Base-by-base conservation (phyloP, 2,888 invertebrate species). In the Drosophila falleni region DNA sequence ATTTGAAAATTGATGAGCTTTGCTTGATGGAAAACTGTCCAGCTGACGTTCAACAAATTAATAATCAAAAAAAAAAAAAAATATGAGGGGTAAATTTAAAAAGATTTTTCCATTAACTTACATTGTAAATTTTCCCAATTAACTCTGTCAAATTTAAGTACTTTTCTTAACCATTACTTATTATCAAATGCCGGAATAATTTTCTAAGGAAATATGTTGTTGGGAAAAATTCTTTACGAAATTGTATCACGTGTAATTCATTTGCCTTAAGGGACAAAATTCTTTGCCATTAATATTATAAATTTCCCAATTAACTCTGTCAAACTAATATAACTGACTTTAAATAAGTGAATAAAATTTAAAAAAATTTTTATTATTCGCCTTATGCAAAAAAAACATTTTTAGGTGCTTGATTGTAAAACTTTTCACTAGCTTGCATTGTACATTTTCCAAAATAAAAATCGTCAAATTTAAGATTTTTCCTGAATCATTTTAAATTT, bases 1-100 rank as follows among this genome's bases (percentile, higher is more conserved):
- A 81, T 85, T 87, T 84, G 37, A 67, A 75, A 78, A 87, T 88
- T 89, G 89, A 84, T 84, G 81, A 84, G 81, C 68, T 75, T 66
- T 59, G 63, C 46, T 47, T 84, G 84, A 87, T 84, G 75, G 71
- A 89, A 83, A 87, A 73, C 81, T 81, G 81, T 69, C 74, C 68
- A 68, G 66, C 29, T 42, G 65, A 23, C 61, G 47, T 54, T 56
- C 60, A 66, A 55, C 65, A 78, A 78, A 74, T 74, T 70, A 76
- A 78, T 73, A 49, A 66, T 29, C 10, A 6, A 15, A 4, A 33
- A 23, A 10, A 5, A 37, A 33, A 63, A 23, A 11, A 33, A 63
- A 23, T 11, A 13, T 4, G 11, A 15, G 47, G 11, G 8, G 10
- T 29, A 37, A 23, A 58, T 41, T n/a, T 16, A 16, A 16, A 8